Percentiles rank a stretch among this genome's conserved stretches.
Conservation (phyloP, 2,797 vertebrate genomes). For the Sparus aurata region DNA sequence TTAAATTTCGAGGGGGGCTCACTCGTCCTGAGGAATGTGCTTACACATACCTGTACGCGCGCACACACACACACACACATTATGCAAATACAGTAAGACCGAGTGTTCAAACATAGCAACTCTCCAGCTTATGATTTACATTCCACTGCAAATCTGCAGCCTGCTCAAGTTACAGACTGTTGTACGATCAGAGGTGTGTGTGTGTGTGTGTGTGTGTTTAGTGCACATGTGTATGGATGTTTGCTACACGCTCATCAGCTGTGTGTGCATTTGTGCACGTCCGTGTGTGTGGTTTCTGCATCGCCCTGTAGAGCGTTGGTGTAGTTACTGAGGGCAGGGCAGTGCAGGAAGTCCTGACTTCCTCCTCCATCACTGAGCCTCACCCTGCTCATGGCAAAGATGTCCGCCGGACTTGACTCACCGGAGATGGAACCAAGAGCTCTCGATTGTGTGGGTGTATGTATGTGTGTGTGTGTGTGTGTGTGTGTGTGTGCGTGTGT, state of each 20-base stretch:
- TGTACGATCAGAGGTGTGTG: neutral
- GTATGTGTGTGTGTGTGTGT: neutral
- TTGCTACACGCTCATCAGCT: constrained; percentile 13
- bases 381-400: constrained; percentile 57
- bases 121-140: constrained; percentile 68
- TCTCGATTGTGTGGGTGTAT: neutral
- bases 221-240: neutral
- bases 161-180: constrained; percentile 53
- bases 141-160: constrained; percentile 65
- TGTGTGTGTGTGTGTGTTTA: constrained; percentile 30
- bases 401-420: constrained; percentile 64
- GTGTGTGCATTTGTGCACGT: neutral
- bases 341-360: constrained; percentile 70
- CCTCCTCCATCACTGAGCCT: constrained; percentile 63
- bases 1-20: constrained; percentile 19
- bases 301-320: constrained; percentile 37
- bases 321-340: constrained; percentile 63
- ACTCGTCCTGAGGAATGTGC: constrained; percentile 54
- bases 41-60: constrained; percentile 37
- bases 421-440: constrained; percentile 46
- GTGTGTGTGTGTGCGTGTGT: neutral
- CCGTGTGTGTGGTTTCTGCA: constrained; percentile 6
- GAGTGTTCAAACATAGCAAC: constrained; percentile 38
- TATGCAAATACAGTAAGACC: constrained; percentile 34
- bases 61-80: constrained; percentile 12